Conservation (phyloP, 2,888 invertebrate genomes). For the Mythimna vitellina region DNA sequence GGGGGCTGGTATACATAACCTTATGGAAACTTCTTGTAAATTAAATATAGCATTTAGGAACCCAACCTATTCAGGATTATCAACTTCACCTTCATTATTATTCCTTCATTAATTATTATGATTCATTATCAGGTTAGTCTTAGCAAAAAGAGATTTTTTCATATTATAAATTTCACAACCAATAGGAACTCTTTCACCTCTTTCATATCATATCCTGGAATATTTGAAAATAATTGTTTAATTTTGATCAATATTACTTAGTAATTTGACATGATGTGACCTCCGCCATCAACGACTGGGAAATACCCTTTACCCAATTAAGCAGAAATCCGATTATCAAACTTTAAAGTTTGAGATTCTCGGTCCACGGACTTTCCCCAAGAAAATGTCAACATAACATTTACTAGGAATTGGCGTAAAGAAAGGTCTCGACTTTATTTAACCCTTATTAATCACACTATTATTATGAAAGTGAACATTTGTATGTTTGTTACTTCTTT, state of each 20-base stretch:
- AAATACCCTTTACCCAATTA: slow-evolving; percentile 17
- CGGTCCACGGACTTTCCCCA: background rate
- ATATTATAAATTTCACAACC: no score
- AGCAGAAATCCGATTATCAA: background rate
- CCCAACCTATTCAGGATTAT: no score
- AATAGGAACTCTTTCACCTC: no score
- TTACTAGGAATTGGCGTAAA: background rate
- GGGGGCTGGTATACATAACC: no score
- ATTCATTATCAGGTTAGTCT: background rate
- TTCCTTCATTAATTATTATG: background rate
- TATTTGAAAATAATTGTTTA: no score
- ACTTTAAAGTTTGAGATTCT: background rate
- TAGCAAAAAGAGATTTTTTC: background rate
- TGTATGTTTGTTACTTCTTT: no score
- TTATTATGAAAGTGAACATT: no score
- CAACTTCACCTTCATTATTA: no score
- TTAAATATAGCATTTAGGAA: no score
- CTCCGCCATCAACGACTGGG: slow-evolving; percentile 4
- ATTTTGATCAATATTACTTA: background rate
- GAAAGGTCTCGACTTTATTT: background rate
- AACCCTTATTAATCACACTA: background rate
- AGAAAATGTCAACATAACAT: background rate
- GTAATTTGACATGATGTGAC: background rate
- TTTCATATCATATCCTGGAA: no score
- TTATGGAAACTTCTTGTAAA: no score